A percentile compares a stretch with the other conserved stretches of the same genome.
Evolutionary conservation across 2,797 vertebrate species (phyloP).

Genomic region (Crax fasciolata): DNA sequence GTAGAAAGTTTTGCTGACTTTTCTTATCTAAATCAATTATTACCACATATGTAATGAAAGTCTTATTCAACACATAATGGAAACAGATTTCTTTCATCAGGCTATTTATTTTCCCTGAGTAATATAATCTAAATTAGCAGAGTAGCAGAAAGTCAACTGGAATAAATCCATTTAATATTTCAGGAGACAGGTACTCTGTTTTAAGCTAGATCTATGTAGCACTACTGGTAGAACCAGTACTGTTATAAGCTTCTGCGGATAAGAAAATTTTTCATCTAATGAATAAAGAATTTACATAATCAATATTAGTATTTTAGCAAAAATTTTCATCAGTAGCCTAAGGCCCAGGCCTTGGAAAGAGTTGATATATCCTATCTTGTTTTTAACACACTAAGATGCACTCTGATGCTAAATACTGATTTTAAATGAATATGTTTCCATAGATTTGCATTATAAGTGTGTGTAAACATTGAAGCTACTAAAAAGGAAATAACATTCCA

Average conservation of each 20-base stretch:
- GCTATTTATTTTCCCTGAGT: background rate
- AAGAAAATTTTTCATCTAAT: constrained; percentile 22
- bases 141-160: background rate
- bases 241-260: constrained; percentile 6
- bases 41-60: background rate
- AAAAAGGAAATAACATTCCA: background rate
- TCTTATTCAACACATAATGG: background rate
- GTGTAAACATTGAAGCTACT: background rate
- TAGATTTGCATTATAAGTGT: background rate
- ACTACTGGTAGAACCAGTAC: background rate
- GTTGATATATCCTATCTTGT: background rate
- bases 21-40: background rate
- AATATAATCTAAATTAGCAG: background rate
- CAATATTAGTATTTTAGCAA: constrained; percentile 29
- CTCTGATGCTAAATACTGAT: background rate
- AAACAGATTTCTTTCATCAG: background rate
- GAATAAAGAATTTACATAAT: constrained; percentile 49
- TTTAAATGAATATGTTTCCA: background rate
- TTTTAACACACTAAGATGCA: constrained; percentile 47
- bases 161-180: background rate
- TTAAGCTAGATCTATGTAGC: background rate
- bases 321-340: background rate
- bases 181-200: background rate
- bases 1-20: constrained; percentile 28
- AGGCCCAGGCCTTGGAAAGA: constrained; percentile 1